Conservation (phyloP, 1,140 invertebrate species). For the Diorhabda elongata region DNA sequence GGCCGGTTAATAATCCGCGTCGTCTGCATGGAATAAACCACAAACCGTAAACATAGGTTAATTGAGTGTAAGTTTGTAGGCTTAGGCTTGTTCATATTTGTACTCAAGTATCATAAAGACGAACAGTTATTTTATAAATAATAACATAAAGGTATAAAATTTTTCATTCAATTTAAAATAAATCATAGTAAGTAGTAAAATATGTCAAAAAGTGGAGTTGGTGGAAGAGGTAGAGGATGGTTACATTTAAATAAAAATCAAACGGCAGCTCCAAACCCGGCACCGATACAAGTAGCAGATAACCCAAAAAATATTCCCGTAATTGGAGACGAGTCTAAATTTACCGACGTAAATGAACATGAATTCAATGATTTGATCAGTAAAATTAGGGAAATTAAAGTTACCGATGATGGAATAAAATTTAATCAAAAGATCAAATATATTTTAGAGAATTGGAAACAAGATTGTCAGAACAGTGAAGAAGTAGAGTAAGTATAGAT, state of each 20-base stretch:
- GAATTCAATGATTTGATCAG: slow-evolving; percentile 29
- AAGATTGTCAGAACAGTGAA: slow-evolving; percentile 30
- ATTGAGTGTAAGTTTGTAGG: no score
- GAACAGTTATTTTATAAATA: no score
- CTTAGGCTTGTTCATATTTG: no score
- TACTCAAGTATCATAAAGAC: no score
- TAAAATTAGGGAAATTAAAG: slow-evolving; percentile 31
- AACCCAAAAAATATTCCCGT: background rate
- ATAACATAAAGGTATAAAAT: no score
- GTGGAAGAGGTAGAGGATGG: slow-evolving; percentile 41
- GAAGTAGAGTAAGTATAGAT: slow-evolving; percentile 37
- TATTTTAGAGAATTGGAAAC: slow-evolving; percentile 33
- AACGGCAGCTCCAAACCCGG: background rate
- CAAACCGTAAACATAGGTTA: no score
- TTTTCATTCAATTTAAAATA: no score
- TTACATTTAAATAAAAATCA: slow-evolving; percentile 34
- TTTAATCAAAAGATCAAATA: slow-evolving; percentile 41
- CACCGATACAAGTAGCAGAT: background rate
- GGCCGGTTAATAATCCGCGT: no score
- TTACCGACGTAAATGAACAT: slow-evolving; percentile 21
- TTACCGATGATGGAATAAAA: slow-evolving; percentile 40
- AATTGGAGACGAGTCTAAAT: slow-evolving; percentile 20
- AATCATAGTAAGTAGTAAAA: background rate
- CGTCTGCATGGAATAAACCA: no score
- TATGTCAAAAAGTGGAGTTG: slow-evolving; percentile 32